Evolutionary conservation across 2,888 invertebrate genomes (phyloP).

Genomic region (Cerceris rybyensis): DNA sequence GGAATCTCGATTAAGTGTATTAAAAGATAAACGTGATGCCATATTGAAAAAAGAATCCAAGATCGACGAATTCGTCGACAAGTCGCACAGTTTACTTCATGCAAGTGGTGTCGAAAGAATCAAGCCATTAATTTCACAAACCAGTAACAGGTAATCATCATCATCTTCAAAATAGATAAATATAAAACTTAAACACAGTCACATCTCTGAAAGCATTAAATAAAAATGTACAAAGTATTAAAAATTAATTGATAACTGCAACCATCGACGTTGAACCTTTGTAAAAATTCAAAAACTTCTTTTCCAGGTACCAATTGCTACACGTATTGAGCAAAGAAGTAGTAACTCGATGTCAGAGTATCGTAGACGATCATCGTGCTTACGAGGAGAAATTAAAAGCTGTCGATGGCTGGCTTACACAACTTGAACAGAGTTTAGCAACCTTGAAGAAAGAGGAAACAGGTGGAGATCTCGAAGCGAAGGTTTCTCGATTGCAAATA

Average conservation of each 20-base stretch:
- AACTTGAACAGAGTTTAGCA: slow-evolving; percentile 88
- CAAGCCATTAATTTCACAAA: slow-evolving; percentile 93
- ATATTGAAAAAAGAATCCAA: slow-evolving; percentile 92
- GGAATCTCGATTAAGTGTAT: slow-evolving; percentile 87
- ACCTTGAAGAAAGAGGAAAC: slow-evolving; percentile 86
- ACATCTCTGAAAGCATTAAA: too few relatives aligned
- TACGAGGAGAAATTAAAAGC: slow-evolving; percentile 90
- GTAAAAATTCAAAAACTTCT: too few relatives aligned
- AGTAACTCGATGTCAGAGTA: slow-evolving; percentile 91
- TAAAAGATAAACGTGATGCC: slow-evolving; percentile 89
- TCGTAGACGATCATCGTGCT: slow-evolving; percentile 91
- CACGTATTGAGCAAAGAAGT: slow-evolving; percentile 93
- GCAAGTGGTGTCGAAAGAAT: slow-evolving; percentile 92
- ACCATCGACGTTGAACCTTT: too few relatives aligned
- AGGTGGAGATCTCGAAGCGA: slow-evolving; percentile 85
- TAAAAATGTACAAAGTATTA: too few relatives aligned
- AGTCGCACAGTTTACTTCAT: slow-evolving; percentile 93
- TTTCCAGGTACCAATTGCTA: slow-evolving; percentile 87
- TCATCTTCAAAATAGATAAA: too few relatives aligned
- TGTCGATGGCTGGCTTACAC: slow-evolving; percentile 89
- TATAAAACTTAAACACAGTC: too few relatives aligned
- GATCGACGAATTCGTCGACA: slow-evolving; percentile 94
- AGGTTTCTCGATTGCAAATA: slow-evolving; percentile 87
- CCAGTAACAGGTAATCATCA: slow-evolving; percentile 87
- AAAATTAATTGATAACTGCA: too few relatives aligned